Percentiles rank a stretch among this genome's conserved stretches.
Conservation (phyloP, 1,140 invertebrate genomes). For the Helicoverpa armigera region DNA sequence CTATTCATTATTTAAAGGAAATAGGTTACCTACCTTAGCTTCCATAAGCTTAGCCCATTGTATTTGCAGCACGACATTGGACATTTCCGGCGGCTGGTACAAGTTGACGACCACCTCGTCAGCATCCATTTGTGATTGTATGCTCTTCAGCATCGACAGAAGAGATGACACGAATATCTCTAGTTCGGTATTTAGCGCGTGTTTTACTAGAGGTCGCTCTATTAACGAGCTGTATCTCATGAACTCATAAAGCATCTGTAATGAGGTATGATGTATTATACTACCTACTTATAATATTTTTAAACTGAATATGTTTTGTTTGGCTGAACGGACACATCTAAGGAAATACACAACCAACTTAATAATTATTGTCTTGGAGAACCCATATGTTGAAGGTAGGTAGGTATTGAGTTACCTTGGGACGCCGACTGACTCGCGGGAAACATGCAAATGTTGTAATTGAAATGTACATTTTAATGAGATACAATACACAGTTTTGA, state of each 20-base stretch:
- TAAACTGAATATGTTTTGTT: too few relatives aligned
- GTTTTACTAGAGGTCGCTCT: constrained; percentile 86
- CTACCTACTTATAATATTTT: too few relatives aligned
- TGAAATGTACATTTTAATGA: constrained; percentile 2
- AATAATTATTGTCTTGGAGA: too few relatives aligned
- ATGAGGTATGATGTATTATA: constrained; percentile 41
- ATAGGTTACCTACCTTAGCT: too few relatives aligned
- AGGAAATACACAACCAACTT: too few relatives aligned
- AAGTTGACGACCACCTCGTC: constrained; percentile 79
- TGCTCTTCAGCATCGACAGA: constrained; percentile 87
- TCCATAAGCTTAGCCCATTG: constrained; percentile 88
- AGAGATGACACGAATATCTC: constrained; percentile 94
- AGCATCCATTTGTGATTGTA: constrained; percentile 77
- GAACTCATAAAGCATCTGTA: constrained; percentile 86
- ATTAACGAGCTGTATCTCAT: constrained; percentile 86
- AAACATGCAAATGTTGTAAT: not conserved
- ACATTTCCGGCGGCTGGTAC: constrained; percentile 85
- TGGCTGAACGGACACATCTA: too few relatives aligned
- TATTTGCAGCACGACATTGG: constrained; percentile 86
- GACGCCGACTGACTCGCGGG: too few relatives aligned
- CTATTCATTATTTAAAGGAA: too few relatives aligned
- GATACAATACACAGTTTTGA: not conserved
- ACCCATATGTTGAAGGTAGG: too few relatives aligned
- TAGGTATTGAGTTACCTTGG: too few relatives aligned
- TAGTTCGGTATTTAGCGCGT: constrained; percentile 91